phyloP scores from a whole-genome alignment of 2,113 vertebrate genomes.

The Scortum barcoo region DNA sequence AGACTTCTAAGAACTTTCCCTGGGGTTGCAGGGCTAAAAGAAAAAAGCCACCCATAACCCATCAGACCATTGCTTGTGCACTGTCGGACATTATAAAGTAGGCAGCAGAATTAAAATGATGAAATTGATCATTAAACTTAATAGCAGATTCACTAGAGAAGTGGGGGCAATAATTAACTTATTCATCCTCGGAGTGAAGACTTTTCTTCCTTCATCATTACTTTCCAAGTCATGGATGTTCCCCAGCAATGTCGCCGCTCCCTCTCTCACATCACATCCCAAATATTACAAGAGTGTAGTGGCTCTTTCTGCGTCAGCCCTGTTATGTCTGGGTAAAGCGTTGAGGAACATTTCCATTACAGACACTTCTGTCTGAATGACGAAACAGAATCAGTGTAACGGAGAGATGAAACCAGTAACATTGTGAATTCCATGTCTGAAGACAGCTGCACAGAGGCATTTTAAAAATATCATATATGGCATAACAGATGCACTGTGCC shows the following conservation, averaged over 20 bases:
- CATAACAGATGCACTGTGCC: slow-evolving; percentile 7
- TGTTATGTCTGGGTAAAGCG: slow-evolving; percentile 11
- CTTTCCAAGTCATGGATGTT: not conserved
- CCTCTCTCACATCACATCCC: not conserved
- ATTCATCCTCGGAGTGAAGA: slow-evolving; percentile 2
- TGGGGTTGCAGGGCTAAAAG: not conserved
- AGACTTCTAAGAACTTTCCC: not conserved
- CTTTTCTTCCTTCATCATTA: slow-evolving; percentile 11
- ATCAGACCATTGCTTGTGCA: slow-evolving; percentile 3
- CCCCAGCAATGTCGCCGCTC: not conserved
- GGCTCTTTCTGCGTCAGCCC: not conserved
- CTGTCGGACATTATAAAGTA: slow-evolving; percentile 1
- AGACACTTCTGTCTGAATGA: slow-evolving; percentile 1
- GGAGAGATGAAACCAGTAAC: not conserved
- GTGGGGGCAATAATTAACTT: not conserved
- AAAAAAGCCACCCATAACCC: not conserved
- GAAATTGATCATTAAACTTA: slow-evolving; percentile 11
- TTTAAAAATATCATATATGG: not conserved
- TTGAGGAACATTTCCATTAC: not conserved
- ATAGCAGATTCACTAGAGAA: not conserved
- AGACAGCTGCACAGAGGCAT: not conserved
- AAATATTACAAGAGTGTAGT: not conserved
- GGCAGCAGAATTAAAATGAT: slow-evolving; percentile 8
- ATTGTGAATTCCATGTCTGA: slow-evolving; percentile 9
- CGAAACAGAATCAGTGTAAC: not conserved